Evolutionary conservation across 2,888 invertebrate genomes (phyloP).

Genomic region (Neuroscelio doddi): DNA sequence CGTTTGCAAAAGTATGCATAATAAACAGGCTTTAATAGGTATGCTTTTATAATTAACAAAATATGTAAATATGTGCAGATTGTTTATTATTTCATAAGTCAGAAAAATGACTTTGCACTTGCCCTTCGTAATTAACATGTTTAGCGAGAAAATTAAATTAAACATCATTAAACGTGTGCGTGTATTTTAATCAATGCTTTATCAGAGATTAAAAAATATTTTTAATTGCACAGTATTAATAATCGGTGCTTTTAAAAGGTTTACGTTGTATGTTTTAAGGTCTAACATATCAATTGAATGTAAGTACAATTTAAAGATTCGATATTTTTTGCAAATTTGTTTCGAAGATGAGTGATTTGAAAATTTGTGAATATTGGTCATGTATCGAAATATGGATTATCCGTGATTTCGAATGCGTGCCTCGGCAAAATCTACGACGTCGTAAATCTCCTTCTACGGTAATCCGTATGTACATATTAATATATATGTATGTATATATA

Average conservation of each 20-base stretch:
- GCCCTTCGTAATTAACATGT: not conserved
- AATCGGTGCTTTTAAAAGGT: no score
- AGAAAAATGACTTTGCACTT: not conserved
- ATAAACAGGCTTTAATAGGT: not conserved
- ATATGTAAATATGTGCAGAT: not conserved
- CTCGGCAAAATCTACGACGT: no score
- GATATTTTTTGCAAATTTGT: no score
- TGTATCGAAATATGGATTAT: no score
- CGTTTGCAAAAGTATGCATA: constrained; percentile 13
- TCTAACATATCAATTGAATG: no score
- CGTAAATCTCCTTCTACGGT: no score
- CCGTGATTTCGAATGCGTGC: no score
- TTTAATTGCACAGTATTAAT: no score
- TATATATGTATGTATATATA: no score
- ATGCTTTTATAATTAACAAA: constrained; percentile 31
- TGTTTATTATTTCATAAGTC: not conserved
- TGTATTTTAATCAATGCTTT: not conserved
- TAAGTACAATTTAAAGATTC: no score
- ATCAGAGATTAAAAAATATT: not conserved
- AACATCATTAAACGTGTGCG: not conserved
- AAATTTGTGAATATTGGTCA: not conserved
- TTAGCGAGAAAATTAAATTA: constrained; percentile 1
- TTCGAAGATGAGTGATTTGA: not conserved
- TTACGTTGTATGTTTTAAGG: no score
- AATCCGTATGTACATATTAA: no score